phyloP scores from a whole-genome alignment of 2,888 invertebrate species.

The Diarsia mendica region DNA sequence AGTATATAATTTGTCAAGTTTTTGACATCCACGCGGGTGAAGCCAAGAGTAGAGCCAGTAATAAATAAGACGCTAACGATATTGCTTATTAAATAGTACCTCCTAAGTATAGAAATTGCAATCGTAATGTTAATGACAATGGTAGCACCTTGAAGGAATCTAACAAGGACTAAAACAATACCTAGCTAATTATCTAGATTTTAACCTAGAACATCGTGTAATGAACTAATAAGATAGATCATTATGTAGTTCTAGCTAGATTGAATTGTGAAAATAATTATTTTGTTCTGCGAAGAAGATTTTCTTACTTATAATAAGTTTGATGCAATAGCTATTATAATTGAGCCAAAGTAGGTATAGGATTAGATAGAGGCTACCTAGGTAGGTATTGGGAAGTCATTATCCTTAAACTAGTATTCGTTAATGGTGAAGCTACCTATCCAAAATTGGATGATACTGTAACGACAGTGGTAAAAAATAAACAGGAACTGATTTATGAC shows the following conservation, averaged over 20 bases:
- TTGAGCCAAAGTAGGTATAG: not conserved
- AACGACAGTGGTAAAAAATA: too few relatives aligned
- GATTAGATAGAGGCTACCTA: not conserved
- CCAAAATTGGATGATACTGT: not conserved
- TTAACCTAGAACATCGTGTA: not conserved
- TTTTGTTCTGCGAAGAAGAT: not conserved
- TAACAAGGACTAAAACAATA: slow-evolving; percentile 24
- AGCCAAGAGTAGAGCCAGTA: too few relatives aligned
- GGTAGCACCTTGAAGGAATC: slow-evolving; percentile 5
- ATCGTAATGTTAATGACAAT: slow-evolving; percentile 1
- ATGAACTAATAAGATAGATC: not conserved
- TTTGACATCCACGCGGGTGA: too few relatives aligned
- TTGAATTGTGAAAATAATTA: slow-evolving; percentile 1
- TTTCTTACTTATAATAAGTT: not conserved
- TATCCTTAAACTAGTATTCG: not conserved
- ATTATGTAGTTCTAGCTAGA: slow-evolving; percentile 9
- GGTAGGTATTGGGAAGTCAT: not conserved
- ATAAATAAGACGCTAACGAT: too few relatives aligned
- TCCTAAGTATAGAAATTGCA: not conserved
- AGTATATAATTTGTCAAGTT: too few relatives aligned
- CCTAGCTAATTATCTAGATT: not conserved
- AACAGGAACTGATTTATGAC: too few relatives aligned
- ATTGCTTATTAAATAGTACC: not conserved
- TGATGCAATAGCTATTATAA: not conserved
- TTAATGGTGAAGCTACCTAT: not conserved